phyloP scores from a whole-genome alignment of 1,140 invertebrate species.

The Tetraneura akinire region DNA sequence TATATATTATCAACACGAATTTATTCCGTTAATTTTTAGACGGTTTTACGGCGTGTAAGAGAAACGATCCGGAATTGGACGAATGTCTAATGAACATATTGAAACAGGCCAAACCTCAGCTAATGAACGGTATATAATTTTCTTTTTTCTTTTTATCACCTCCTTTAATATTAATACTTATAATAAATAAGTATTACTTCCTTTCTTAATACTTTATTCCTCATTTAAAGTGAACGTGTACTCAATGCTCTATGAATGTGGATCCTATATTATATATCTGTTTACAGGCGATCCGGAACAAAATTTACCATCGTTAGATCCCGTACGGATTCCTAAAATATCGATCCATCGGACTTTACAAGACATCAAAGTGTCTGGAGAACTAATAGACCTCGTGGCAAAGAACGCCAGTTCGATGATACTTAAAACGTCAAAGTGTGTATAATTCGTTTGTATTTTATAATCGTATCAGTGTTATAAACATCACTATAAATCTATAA shows the following conservation, averaged over 20 bases:
- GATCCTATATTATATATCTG: too few relatives aligned
- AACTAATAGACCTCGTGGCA: neutral
- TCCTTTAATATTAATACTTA: too few relatives aligned
- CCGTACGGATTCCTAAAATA: neutral
- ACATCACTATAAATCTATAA: neutral
- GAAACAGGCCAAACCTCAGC: constrained; percentile 8
- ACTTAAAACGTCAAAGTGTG: neutral
- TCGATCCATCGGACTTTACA: neutral
- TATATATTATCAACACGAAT: too few relatives aligned
- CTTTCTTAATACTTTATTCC: too few relatives aligned
- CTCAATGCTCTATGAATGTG: too few relatives aligned
- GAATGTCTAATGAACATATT: constrained; percentile 33
- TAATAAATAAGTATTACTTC: too few relatives aligned
- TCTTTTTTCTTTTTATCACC: too few relatives aligned
- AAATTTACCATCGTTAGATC: constrained; percentile 29
- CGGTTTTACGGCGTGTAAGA: neutral
- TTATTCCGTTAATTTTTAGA: too few relatives aligned
- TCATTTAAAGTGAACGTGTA: too few relatives aligned
- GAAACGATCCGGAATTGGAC: constrained; percentile 12
- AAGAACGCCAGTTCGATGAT: neutral
- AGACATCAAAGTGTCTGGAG: neutral
- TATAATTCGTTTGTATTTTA: neutral
- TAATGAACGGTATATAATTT: constrained; percentile 21
- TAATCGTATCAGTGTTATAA: too few relatives aligned
- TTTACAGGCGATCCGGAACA: neutral